Percentiles rank a stretch among this genome's conserved stretches.
phyloP scores from a whole-genome alignment of 2,888 invertebrate genomes.

The Diogma glabrata region DNA sequence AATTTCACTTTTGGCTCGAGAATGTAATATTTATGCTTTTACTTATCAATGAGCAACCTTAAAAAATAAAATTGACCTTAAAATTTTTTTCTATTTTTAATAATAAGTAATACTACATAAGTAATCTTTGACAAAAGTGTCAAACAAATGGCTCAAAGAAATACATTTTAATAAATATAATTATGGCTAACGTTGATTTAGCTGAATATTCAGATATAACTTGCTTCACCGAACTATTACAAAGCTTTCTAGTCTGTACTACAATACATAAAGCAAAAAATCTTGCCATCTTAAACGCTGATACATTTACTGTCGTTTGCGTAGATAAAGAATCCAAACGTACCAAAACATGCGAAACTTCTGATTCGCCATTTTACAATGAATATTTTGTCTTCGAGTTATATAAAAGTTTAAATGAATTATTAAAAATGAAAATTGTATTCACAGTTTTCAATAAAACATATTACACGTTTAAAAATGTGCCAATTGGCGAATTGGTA shows the following conservation, averaged over 20 bases:
- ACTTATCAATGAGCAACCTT: too few species aligned
- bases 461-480: conserved; percentile 38
- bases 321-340: conserved; percentile 48
- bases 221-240: conserved; percentile 29
- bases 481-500: conserved; percentile 45
- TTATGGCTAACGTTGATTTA: too few species aligned
- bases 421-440: conserved; percentile 46
- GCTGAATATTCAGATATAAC: too few species aligned
- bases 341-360: conserved; percentile 44
- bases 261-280: conserved; percentile 55
- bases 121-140: too few species aligned
- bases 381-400: conserved; percentile 64
- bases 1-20: too few species aligned
- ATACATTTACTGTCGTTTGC: conserved; percentile 49
- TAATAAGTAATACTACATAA: too few species aligned
- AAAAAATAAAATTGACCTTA: too few species aligned
- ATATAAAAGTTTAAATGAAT: conserved; percentile 41
- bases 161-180: too few species aligned
- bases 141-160: too few species aligned
- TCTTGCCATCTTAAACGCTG: conserved; percentile 40
- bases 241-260: conserved; percentile 47
- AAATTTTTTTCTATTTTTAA: too few species aligned
- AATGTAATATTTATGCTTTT: too few species aligned
- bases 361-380: conserved; percentile 53
- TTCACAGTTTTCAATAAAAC: conserved; percentile 45